Evolutionary conservation across 2,888 invertebrate genomes (phyloP).

Genomic region (Acronicta aceris): DNA sequence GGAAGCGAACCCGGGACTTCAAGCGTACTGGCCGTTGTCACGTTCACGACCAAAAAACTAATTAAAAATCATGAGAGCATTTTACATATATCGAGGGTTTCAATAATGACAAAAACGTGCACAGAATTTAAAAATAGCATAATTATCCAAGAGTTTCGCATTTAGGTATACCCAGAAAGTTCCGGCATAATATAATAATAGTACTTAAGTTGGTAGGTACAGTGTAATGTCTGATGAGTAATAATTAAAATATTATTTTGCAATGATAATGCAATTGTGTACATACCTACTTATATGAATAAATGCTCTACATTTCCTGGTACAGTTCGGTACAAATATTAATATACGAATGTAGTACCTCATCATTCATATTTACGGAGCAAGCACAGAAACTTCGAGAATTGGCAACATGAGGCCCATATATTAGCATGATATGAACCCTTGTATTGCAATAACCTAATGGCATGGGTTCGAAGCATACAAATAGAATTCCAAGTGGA

Average conservation of each 20-base stretch:
- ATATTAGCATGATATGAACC: slow-evolving; percentile 49
- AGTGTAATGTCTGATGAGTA: slow-evolving; percentile 12
- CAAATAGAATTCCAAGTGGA: slow-evolving; percentile 56
- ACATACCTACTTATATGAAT: slow-evolving; percentile 5
- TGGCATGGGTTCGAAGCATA: slow-evolving; percentile 48
- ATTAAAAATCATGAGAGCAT: too few species aligned
- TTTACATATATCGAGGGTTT: too few species aligned
- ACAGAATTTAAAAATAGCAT: neutral
- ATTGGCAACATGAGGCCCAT: slow-evolving; percentile 34
- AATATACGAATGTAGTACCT: neutral
- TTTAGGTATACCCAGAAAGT: slow-evolving; percentile 3
- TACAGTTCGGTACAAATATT: slow-evolving; percentile 3
- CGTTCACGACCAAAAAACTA: too few species aligned
- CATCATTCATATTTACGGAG: slow-evolving; percentile 8
- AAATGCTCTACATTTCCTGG: neutral
- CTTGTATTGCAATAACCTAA: slow-evolving; percentile 50
- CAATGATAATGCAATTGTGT: slow-evolving; percentile 8
- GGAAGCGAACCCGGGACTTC: too few species aligned
- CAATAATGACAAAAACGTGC: slow-evolving; percentile 2
- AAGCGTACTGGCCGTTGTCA: too few species aligned
- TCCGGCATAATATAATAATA: slow-evolving; percentile 3
- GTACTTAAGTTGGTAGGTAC: too few species aligned
- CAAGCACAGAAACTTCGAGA: slow-evolving; percentile 23
- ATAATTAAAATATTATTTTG: slow-evolving; percentile 13
- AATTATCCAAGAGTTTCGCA: neutral